Conservation (phyloP, 1,140 invertebrate genomes). For the Danaus melanippus region DNA sequence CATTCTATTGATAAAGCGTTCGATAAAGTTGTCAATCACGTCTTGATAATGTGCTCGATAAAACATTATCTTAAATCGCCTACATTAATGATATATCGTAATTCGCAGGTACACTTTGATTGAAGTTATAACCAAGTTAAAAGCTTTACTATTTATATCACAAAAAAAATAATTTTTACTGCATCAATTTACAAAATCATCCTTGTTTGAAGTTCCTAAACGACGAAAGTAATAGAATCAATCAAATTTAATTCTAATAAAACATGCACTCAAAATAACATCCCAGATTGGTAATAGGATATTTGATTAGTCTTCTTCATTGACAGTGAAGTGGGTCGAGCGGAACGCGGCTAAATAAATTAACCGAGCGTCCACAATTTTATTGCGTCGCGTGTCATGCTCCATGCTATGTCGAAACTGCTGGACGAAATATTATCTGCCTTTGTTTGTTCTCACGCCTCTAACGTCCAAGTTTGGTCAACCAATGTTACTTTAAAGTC, state of each 20-base stretch:
- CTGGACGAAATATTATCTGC: slow-evolving; percentile 17
- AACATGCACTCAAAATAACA: slow-evolving; percentile 23
- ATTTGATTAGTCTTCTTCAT: slow-evolving; percentile 55
- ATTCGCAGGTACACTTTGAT: not conserved
- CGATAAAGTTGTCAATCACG: no score
- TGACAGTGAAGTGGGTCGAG: slow-evolving; percentile 55
- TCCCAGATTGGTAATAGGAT: slow-evolving; percentile 40
- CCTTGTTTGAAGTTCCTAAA: no score
- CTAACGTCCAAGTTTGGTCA: slow-evolving; percentile 12
- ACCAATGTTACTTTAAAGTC: not conserved
- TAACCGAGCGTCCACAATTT: slow-evolving; percentile 32
- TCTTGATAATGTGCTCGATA: no score
- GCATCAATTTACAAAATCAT: no score
- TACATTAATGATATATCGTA: not conserved
- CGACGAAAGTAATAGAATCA: no score
- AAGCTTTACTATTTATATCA: no score
- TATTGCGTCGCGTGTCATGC: slow-evolving; percentile 19
- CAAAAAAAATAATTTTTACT: no score
- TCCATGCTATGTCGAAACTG: slow-evolving; percentile 18
- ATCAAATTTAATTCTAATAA: no score
- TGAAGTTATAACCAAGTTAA: slow-evolving; percentile 5
- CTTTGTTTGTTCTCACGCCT: slow-evolving; percentile 30
- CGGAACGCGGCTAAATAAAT: slow-evolving; percentile 58
- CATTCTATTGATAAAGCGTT: no score
- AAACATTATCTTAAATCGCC: no score